Evolutionary conservation across 2,113 vertebrate genomes (phyloP), one percentile per base, ranked within the genome.

Genomic region (Ammodytes dubius): DNA sequence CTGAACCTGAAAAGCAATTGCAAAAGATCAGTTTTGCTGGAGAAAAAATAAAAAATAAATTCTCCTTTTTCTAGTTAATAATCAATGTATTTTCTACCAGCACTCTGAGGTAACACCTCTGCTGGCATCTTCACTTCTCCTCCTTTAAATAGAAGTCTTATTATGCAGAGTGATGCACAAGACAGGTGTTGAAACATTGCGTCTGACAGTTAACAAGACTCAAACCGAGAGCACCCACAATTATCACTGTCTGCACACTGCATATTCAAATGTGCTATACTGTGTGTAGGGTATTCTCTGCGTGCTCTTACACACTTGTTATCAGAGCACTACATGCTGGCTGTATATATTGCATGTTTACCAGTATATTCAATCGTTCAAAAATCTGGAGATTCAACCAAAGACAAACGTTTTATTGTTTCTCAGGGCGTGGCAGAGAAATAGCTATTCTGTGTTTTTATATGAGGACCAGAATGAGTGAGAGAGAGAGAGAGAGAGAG

Each of bases 141-240:
- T 47, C 90, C 89, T 93, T 93, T 87, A 94, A 93, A 94, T 94
- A 94, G 93, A 92, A 88, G 70, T 84, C 90, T 87, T 82, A 93
- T 94, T 91, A 95, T 92, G 83, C 91, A 78, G 88, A 92, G 91
- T 88, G 91, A 94, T 92, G 90, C 83, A 91, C 45, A 74, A 91
- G 91, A 87, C 90, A 91, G 90, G 93, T 91, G 92, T 91, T 90
- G 90, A 94, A 88, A 90, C 87, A 50, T 73, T 72, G 77, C 43
- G 15, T 89, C 81, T 91, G 93, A 90, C 88, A 85, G 90, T 81
- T 91, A 87, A 91, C 91, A 89, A 89, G 86, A 85, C 77, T 88
- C 85, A 86, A 90, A 88, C 83, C 70, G 19, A 85, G 81, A 90
- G 87, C 87, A 59, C 56, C 89, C 85, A 91, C 94, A 94, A 94